Base-by-base conservation (phyloP, 2,888 invertebrate genomes). In the Pterostichus niger region DNA sequence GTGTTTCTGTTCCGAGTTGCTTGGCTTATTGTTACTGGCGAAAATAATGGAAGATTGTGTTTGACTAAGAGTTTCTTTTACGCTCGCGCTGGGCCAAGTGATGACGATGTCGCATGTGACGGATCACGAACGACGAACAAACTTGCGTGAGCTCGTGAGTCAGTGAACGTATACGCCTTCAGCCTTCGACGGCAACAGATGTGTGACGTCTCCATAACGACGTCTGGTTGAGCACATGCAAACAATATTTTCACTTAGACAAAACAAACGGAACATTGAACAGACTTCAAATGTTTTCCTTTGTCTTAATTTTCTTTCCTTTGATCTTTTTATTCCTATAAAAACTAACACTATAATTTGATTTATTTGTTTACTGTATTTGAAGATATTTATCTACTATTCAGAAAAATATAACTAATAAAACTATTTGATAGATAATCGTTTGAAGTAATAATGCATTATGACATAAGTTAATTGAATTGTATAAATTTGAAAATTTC, bases 41-140 rank as follows among this genome's bases (percentile, higher is more conserved):
- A 80, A 81, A 81, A 81, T 81, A 73, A 81, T 81, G 52, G 56
- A 54, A 56, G 54, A 61, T 73, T 73, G 73, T 81, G 81, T 81
- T 81, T 54, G 54, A 81, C 73, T 81, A 71, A 68, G 33, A 80
- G 68, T 73, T 71, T 73, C 54, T 73, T 80, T 71, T 54, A 54
- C 71, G 71, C 52, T 54, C 35, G 44, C 13, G 54, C 64, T 80
- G 33, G 54, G 52, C 68, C 54, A 81, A 56, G 81, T 71, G 81
- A 81, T 81, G 81, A 81, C 35, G 81, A 73, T 73, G 68, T 80
- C 80, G 49, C 52, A 68, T 44, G 49, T 81, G 81, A 81, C 73
- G 73, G 81, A 71, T 81, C 54, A 73, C 81, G 54, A 33, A 61
- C 44, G 13, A 24, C 44, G 10, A 61, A 35, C n/a, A 71, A 11